Conservation (phyloP, 1,140 invertebrate species). For the Anastrepha obliqua region DNA sequence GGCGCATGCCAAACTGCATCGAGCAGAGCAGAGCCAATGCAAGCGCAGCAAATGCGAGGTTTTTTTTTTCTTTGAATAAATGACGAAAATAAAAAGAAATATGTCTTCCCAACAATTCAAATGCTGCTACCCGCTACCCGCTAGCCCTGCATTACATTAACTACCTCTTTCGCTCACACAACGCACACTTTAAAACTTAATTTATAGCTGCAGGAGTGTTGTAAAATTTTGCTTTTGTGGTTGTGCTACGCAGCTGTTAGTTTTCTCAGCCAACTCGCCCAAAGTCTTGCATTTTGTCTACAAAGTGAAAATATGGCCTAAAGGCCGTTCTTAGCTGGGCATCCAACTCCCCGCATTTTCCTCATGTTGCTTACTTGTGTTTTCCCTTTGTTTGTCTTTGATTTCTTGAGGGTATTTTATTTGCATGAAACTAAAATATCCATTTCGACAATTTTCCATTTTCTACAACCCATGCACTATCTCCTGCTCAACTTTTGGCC, state of each 20-base stretch:
- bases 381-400: conserved; percentile 21
- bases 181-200: neutral
- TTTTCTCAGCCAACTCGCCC: conserved; percentile 40
- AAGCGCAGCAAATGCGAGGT: neutral
- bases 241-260: conserved; percentile 12
- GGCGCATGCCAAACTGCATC: conserved; percentile 20
- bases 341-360: too few species aligned
- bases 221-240: conserved; percentile 27
- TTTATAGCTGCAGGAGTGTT: neutral
- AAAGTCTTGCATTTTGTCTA: conserved; percentile 44
- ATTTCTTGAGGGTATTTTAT: conserved; percentile 23
- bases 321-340: conserved; percentile 1
- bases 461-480: neutral
- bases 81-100: neutral
- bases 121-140: neutral
- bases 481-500: neutral
- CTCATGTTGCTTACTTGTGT: neutral
- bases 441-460: conserved; percentile 26
- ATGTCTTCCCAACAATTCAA: neutral
- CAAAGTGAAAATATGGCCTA: conserved; percentile 51
- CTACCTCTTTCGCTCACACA: neutral
- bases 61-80: neutral
- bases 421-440: conserved; percentile 45
- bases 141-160: neutral
- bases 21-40: neutral